Evolutionary conservation across 2,797 vertebrate genomes (phyloP), one percentile per base, ranked within the genome.

Genomic region (Esox masquinongy): DNA sequence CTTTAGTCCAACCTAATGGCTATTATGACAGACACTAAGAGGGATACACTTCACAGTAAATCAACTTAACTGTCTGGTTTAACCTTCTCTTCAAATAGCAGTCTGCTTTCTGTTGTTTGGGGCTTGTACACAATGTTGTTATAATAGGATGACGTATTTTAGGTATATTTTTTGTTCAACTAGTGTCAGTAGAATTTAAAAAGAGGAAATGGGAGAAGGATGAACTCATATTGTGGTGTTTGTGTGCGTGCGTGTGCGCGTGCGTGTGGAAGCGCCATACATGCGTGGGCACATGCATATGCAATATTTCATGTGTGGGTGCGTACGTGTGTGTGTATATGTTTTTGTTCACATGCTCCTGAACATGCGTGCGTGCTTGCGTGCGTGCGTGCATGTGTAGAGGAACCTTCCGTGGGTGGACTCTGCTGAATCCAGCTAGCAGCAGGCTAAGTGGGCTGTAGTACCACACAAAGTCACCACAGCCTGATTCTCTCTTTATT

Each of bases 321-420:
- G 51, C 6, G 12, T 59, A 51, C 11, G 9, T 22, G 49, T 5
- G 29, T 72, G 22, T 51, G 69, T 71, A 8, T 51, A 49, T 70
- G 51, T 74, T 51, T 72, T 64, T 77, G 82, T 81, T 79, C 79
- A 74, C 80, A 47, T 39, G 36, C 36, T 39, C 63, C 72, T 84
- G 80, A 81, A 22, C 78, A 75, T 31, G 49, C 36, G 50, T 51
- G 67, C 29, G 67, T 70, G 77, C 34, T 31, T 36, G 51, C 29
- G 51, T 36, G 39, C 59, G 59, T 31, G 22, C 49, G 63, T 68
- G 61, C 68, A 61, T 24, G 26, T 67, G 26, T 43, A 51, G 47
- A 24, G 74, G 22, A 34, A 72, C 80, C 74, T 85, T 79, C 88
- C 73, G 88, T 90, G 87, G 87, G 88, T 88, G 88, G 88, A 81